Evolutionary conservation across 1,140 invertebrate genomes (phyloP), one percentile per base, ranked within the genome.

Genomic region (Drosophila pachea): DNA sequence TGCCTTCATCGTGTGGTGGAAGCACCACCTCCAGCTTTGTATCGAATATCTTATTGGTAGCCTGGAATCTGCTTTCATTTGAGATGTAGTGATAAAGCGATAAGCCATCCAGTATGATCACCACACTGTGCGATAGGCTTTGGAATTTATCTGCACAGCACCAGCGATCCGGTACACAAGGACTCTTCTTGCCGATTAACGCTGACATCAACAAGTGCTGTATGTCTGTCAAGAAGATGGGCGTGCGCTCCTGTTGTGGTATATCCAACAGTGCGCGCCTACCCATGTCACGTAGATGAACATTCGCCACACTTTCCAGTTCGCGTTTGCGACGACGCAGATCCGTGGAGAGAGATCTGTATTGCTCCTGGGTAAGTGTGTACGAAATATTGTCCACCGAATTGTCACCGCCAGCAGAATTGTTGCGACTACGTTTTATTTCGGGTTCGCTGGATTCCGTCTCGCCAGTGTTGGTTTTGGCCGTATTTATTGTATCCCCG

Each of bases 181-280:
- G 93, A 47, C 94, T 93, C 36, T 93, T 89, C 73, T 94, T 92
- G 5, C 94, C 94, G 49, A 95, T 90, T 58, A 96, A 88, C 2
- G 95, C 94, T 88, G 94, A 94, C 76, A 97, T 89, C 4, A 97
- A 78, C 50, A 97, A 90, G 90, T 97, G 93, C 88, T 97, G 95
- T 59, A 97, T 88, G 88, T 97, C 96, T 42, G 93, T 93, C 0
- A 96, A 90, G 84, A 95, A 94, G 68, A 98, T 90, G 7, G 96
- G 96, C 48, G 94, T 92, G 70, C 95, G 91, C 49, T 92, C 90
- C 52, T 92, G 87, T 32, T 87, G 71, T 33, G 91, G 86, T 31
- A 90, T 83, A 47, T 88, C 86, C 63, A 95, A 86, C 45, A 90
- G 91, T 50, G 94, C 93, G 76, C 90, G 91, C 76, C 92, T 89